phyloP scores from a whole-genome alignment of 2,888 invertebrate species.

The Uropetala carovei region DNA sequence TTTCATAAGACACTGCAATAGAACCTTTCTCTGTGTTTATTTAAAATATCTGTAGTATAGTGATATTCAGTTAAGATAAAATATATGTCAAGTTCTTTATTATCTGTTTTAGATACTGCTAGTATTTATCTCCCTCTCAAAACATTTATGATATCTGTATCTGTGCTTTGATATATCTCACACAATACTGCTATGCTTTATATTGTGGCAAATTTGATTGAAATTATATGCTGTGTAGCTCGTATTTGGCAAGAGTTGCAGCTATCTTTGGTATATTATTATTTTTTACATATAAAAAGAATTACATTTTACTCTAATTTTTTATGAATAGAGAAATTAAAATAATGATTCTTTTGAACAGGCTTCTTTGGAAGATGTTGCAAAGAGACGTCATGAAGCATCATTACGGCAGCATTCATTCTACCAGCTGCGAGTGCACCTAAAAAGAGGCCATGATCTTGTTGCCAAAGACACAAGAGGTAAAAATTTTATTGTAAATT shows the following conservation, averaged over 20 bases:
- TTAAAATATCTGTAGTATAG: no score
- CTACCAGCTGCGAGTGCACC: conserved; percentile 92
- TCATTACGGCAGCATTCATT: conserved; percentile 91
- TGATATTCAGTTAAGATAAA: neutral
- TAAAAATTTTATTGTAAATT: conserved; percentile 75
- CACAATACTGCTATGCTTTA: conserved; percentile 13
- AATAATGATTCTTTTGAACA: neutral
- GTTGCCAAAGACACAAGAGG: conserved; percentile 97
- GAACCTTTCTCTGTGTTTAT: no score
- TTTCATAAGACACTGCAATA: no score
- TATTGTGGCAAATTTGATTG: conserved; percentile 28
- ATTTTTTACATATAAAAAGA: neutral
- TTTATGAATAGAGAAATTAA: neutral
- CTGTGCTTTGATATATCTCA: neutral
- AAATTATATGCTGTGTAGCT: conserved; percentile 20
- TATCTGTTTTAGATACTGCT: neutral
- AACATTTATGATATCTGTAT: neutral
- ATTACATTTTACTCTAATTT: neutral
- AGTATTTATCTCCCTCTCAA: neutral
- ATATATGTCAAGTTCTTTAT: neutral
- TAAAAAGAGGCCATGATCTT: conserved; percentile 91
- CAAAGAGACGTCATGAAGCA: conserved; percentile 81
- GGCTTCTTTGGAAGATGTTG: conserved; percentile 40
- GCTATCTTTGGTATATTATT: neutral
- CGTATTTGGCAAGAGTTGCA: conserved; percentile 14